phyloP scores from a whole-genome alignment of 1,140 invertebrate genomes.

The Hydropsyche tenuis region DNA sequence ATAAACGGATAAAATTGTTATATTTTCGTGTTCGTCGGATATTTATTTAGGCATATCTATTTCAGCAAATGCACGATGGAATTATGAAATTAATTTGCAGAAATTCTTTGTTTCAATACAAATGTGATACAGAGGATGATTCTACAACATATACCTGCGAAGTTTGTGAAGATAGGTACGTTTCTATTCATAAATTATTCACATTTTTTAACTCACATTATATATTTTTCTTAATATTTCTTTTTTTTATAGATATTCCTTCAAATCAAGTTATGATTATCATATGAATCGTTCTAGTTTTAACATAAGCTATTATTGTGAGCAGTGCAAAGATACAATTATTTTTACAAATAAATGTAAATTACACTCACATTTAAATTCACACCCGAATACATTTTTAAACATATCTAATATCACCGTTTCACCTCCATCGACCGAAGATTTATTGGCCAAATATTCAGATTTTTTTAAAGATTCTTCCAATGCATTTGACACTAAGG shows the following conservation, averaged over 20 bases:
- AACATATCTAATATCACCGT: slow-evolving; percentile 52
- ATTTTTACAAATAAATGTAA: slow-evolving; percentile 59
- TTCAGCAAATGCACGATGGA: too few relatives aligned
- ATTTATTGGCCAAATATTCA: not conserved
- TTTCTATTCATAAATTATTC: too few relatives aligned
- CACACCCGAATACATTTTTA: slow-evolving; percentile 57
- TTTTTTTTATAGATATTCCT: slow-evolving; percentile 58
- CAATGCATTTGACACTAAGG: not conserved
- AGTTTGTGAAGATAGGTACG: too few relatives aligned
- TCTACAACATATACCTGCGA: too few relatives aligned
- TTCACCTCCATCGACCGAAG: not conserved
- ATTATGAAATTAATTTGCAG: too few relatives aligned
- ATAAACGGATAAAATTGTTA: too few relatives aligned
- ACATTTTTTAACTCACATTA: too few relatives aligned
- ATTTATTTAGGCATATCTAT: too few relatives aligned
- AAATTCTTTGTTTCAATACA: too few relatives aligned
- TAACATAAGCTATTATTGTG: slow-evolving; percentile 57
- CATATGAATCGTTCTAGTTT: slow-evolving; percentile 58
- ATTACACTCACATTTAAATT: slow-evolving; percentile 57
- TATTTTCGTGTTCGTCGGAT: too few relatives aligned
- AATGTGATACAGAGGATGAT: too few relatives aligned
- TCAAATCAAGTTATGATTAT: slow-evolving; percentile 56
- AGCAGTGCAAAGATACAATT: slow-evolving; percentile 53
- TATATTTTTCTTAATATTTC: slow-evolving; percentile 49
- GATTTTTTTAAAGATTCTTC: not conserved